phyloP scores from a whole-genome alignment of 2,888 invertebrate species.

The Gortyna flavago region DNA sequence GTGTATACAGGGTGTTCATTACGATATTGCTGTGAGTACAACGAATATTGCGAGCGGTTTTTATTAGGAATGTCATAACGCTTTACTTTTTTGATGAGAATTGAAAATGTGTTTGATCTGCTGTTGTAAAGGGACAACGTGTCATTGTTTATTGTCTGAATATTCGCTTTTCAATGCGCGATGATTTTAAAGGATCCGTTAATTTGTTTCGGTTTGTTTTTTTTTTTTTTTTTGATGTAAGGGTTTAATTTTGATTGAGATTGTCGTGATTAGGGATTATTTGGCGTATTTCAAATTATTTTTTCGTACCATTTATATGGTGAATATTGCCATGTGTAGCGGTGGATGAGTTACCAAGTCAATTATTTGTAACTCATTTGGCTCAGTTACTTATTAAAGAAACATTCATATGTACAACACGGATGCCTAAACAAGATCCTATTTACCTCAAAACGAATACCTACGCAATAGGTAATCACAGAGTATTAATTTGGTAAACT shows the following conservation, averaged over 20 bases:
- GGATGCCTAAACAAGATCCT: not conserved
- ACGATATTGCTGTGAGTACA: slow-evolving; percentile 88
- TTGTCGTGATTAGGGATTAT: slow-evolving; percentile 22
- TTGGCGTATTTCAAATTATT: not conserved
- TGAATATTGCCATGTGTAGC: not conserved
- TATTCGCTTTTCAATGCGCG: slow-evolving; percentile 56
- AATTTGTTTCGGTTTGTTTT: slow-evolving; percentile 59
- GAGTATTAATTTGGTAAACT: slow-evolving; percentile 61
- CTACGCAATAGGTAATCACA: slow-evolving; percentile 29
- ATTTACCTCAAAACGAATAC: slow-evolving; percentile 23
- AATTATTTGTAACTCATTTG: not conserved
- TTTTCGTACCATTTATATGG: not conserved
- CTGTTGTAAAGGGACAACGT: slow-evolving; percentile 69
- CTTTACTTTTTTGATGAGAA: slow-evolving; percentile 88
- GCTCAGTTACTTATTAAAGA: not conserved
- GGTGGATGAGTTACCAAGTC: not conserved
- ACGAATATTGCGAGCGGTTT: slow-evolving; percentile 86
- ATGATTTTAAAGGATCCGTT: slow-evolving; percentile 65
- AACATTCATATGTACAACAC: not conserved
- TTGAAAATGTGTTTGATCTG: slow-evolving; percentile 88
- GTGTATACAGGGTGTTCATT: slow-evolving; percentile 89
- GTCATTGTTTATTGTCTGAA: slow-evolving; percentile 78
- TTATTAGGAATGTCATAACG: slow-evolving; percentile 88
- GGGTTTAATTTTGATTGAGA: slow-evolving; percentile 61
- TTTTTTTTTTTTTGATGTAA: slow-evolving; percentile 53